A percentile compares a stretch with the other conserved stretches of the same genome.
Evolutionary conservation across 2,797 vertebrate genomes (phyloP).

Genomic region (Lagocephalus sceleratus): DNA sequence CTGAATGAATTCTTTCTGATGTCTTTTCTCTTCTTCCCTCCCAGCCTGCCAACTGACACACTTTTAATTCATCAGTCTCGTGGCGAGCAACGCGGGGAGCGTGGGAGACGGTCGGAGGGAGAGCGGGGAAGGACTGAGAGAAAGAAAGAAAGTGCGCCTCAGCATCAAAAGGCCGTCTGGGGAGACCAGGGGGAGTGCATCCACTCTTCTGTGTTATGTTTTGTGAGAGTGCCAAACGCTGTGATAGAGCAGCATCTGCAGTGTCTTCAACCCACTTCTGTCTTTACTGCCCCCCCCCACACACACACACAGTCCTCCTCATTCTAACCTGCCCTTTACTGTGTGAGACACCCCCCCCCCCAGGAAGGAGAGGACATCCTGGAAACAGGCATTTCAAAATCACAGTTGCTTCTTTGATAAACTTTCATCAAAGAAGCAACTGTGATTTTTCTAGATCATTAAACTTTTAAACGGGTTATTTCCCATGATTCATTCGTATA

Average conservation of each 20-base stretch:
- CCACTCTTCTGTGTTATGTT: conserved; percentile 57
- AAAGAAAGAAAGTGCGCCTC: conserved; percentile 57
- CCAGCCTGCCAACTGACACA: conserved; percentile 69
- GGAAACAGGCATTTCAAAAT: too few relatives aligned
- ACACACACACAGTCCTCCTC: conserved; percentile 10
- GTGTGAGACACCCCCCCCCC: conserved; percentile 18
- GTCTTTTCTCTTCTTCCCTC: conserved; percentile 50
- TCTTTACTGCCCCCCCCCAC: conserved; percentile 7
- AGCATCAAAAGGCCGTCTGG: conserved; percentile 68
- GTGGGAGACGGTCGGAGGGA: conserved; percentile 59
- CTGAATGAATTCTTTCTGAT: conserved; percentile 74
- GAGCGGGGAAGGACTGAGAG: conserved; percentile 37
- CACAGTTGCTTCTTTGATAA: too few relatives aligned
- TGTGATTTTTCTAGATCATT: conserved; percentile 34
- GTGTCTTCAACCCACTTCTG: conserved; percentile 39
- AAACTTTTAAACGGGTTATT: conserved; percentile 55
- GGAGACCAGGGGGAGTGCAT: conserved; percentile 59
- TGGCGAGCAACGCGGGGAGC: conserved; percentile 50
- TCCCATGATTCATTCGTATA: conserved; percentile 31
- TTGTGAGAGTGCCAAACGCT: conserved; percentile 52
- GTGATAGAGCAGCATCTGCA: conserved; percentile 51
- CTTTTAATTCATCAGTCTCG: conserved; percentile 68
- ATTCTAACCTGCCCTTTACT: conserved; percentile 33
- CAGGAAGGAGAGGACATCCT: conserved; percentile 2
- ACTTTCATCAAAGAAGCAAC: conserved; percentile 13